Evolutionary conservation across 1,140 invertebrate genomes (phyloP), one percentile per base, ranked within the genome.

Genomic region (Drosophila lini): DNA sequence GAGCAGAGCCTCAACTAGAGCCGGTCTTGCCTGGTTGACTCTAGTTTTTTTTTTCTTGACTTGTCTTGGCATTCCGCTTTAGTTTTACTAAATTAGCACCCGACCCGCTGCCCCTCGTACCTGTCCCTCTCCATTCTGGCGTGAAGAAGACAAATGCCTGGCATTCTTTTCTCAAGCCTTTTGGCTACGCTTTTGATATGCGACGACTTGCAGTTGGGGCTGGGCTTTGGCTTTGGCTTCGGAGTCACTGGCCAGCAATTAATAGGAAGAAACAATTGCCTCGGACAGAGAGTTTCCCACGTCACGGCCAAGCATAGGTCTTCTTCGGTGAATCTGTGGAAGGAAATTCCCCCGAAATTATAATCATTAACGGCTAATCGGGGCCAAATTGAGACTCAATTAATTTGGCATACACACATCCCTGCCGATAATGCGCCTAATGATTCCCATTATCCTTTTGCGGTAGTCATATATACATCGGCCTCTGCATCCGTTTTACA

Each of bases 81-180:
- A 82, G 80, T 82, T 88, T 88, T 83, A 74, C 80, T 83, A 78
- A 88, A 88, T 88, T 88, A 88, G 80, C 77, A 50, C 53, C 74
- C 63, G 31, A 25, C 42, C 52, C 52, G 53, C 19, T 58, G 9
- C 42, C 50, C 59, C 47, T 50, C 31, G 5, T 16, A 56, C 40
- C 38, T 48, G 47, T 62, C 44, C 42, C 47, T 48, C 63, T 73
- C 44, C 73, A 81, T 74, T 80, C 58, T 80, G 83, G 83, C 84
- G 84, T 84, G 80, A 88, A 89, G 77, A 89, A 88, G 84, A 88
- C 84, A 88, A 88, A 88, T 88, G 84, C 83, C 48, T 80, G 68
- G 80, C 41, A 88, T 88, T 80, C 83, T 80, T 80, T 89, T 88
- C 83, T 88, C 83, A 88, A 89, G 83, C 83, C 83, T 83, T 88